Base-by-base conservation (phyloP, 2,888 invertebrate species). In the Hipparchia sbordonii region DNA sequence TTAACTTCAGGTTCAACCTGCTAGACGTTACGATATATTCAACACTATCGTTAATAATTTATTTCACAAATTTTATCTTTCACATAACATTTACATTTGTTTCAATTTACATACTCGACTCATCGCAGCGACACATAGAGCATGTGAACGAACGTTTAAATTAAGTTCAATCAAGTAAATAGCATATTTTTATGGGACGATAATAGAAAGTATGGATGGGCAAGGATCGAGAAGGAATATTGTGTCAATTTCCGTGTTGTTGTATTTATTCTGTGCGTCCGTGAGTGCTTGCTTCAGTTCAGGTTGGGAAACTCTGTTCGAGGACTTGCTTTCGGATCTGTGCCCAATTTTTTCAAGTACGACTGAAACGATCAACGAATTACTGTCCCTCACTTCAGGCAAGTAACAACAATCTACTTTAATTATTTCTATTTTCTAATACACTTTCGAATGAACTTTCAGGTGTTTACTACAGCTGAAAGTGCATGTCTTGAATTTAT, bases 271-370 rank as follows among this genome's bases (percentile, higher is more conserved):
- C 56, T 79, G 79, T 70, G 82, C 80, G 9, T 77, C 78, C 74
- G 86, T 81, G 2, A 82, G 81, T 77, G 87, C 84, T 6, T 89
- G 88, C 77, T 85, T 85, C 73, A 83, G 86, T n/a, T 80, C 82
- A 12, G 90, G 85, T 3, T 89, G 87, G 90, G 90, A 91, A 51
- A 86, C 85, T 63, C 78, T 91, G 60, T 82, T 85, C 7, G 89
- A 89, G 9, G 90, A 91, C 62, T 72, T 91, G 45, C 78, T 89
- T 6, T 77, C 86, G 6, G 84, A 86, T 6, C 76, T 90, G 33
- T 89, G 89, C 61, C 92, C 93, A 0, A 75, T 89, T n/a, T 76
- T 91, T 67, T 83, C 87, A 0, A 82, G 78, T 23, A 85, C 89
- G 0, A 85, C 85, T 0, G 77, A 83, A 2, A 80, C 84, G 6